Evolutionary conservation across 2,797 vertebrate species (phyloP).

Genomic region (Acanthornis magna): DNA sequence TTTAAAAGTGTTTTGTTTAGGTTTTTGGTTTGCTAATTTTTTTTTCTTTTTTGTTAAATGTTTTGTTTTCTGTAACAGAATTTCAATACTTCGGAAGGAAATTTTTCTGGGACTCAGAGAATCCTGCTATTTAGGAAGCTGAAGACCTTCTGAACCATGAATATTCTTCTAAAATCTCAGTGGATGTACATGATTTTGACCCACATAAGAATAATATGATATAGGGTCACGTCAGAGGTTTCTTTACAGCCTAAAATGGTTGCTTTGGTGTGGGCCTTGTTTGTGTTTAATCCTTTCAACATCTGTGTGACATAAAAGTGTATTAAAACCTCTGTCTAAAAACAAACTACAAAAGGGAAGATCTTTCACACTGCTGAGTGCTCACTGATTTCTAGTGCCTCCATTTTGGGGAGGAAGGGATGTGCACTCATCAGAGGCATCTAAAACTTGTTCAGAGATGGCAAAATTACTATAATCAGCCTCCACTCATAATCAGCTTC

Average conservation of each 20-base stretch:
- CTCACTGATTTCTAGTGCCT: conserved; percentile 11
- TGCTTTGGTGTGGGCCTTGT: not conserved
- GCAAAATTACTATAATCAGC: conserved; percentile 41
- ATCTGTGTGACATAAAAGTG: not conserved
- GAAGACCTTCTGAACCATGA: not conserved
- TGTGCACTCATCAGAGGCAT: not conserved
- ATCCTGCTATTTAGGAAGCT: not conserved
- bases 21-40: not conserved
- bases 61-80: not conserved
- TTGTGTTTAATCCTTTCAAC: not conserved
- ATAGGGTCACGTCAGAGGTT: not conserved
- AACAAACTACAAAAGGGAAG: not conserved
- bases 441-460: conserved; percentile 11
- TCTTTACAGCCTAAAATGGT: not conserved
- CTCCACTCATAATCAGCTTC: conserved; percentile 29
- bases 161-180: not conserved
- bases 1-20: not conserved
- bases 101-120: not conserved
- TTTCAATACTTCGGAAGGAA: not conserved
- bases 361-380: not conserved
- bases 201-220: not conserved
- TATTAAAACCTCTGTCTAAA: conserved; percentile 41
- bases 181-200: not conserved
- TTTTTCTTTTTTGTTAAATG: not conserved
- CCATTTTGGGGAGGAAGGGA: not conserved